A percentile compares a stretch with the other conserved stretches of the same genome.
Evolutionary conservation across 2,888 invertebrate genomes (phyloP).

Genomic region (Agonopterix subpropinquella): DNA sequence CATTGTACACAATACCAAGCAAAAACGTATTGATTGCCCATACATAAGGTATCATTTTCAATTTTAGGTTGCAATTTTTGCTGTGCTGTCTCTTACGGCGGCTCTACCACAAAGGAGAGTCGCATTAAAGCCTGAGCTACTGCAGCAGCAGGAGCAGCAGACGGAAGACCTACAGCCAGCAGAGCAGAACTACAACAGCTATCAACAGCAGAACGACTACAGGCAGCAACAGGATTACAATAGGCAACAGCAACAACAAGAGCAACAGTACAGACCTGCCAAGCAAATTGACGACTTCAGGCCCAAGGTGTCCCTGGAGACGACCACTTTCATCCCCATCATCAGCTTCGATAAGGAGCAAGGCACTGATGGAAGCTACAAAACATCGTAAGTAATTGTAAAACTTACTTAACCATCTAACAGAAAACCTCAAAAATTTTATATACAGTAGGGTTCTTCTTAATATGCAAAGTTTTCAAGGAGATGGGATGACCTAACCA

Average conservation of each 20-base stretch:
- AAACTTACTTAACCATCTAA: too few species aligned
- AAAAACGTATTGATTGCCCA: not conserved
- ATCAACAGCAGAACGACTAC: conserved; percentile 33
- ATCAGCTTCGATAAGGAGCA: conserved; percentile 89
- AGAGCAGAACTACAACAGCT: conserved; percentile 45
- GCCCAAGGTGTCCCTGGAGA: conserved; percentile 63
- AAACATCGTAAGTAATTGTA: conserved; percentile 78
- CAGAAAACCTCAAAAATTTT: not conserved
- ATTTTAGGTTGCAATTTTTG: conserved; percentile 56
- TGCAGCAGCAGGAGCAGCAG: conserved; percentile 25
- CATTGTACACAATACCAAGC: conserved; percentile 1
- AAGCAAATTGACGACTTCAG: conserved; percentile 62
- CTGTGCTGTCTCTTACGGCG: conserved; percentile 50
- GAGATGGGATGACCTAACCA: too few species aligned
- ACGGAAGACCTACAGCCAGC: conserved; percentile 48
- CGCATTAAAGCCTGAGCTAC: conserved; percentile 41
- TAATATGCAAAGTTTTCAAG: too few species aligned
- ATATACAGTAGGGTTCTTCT: too few species aligned
- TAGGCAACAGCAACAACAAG: conserved; percentile 30
- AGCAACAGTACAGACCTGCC: conserved; percentile 45
- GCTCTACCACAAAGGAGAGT: conserved; percentile 65
- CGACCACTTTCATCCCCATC: conserved; percentile 88
- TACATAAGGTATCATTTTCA: not conserved
- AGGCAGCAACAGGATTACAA: conserved; percentile 30
- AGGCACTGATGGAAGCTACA: conserved; percentile 88